phyloP scores from a whole-genome alignment of 1,140 invertebrate species.

The Oreohelix idahoensis region DNA sequence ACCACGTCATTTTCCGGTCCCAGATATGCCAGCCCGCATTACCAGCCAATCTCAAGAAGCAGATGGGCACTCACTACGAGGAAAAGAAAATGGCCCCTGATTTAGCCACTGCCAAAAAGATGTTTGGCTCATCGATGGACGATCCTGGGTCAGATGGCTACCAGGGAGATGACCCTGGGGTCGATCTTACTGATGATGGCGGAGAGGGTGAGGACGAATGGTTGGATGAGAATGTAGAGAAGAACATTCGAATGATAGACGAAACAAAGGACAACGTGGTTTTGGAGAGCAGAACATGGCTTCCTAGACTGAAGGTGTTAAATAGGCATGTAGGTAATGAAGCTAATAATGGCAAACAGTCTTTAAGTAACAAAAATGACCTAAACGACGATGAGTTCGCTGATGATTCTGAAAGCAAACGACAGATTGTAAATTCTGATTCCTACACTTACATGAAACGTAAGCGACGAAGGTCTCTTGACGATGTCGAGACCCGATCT shows the following conservation, averaged over 20 bases:
- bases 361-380: neutral
- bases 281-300: constrained; percentile 25
- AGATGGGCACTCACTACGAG: constrained; percentile 52
- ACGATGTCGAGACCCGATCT: neutral
- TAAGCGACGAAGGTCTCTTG: constrained; percentile 35
- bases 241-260: constrained; percentile 24
- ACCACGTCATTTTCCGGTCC: constrained; percentile 48
- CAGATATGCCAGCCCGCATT: constrained; percentile 50
- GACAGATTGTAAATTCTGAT: neutral
- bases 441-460: constrained; percentile 42
- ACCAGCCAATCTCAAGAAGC: constrained; percentile 41
- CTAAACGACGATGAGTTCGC: neutral
- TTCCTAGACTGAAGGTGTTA: constrained; percentile 29
- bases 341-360: constrained; percentile 24
- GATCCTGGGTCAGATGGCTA: constrained; percentile 15
- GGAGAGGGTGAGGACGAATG: constrained; percentile 12
- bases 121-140: neutral
- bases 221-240: neutral
- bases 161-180: constrained; percentile 32
- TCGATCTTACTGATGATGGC: constrained; percentile 40
- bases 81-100: constrained; percentile 49
- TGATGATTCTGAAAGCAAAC: neutral
- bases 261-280: constrained; percentile 41
- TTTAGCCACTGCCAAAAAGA: constrained; percentile 45
- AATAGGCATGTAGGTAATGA: neutral